Conservation (phyloP, 37 sponge, comb jelly and placozoan genomes). For the Theonella swinhoei region DNA sequence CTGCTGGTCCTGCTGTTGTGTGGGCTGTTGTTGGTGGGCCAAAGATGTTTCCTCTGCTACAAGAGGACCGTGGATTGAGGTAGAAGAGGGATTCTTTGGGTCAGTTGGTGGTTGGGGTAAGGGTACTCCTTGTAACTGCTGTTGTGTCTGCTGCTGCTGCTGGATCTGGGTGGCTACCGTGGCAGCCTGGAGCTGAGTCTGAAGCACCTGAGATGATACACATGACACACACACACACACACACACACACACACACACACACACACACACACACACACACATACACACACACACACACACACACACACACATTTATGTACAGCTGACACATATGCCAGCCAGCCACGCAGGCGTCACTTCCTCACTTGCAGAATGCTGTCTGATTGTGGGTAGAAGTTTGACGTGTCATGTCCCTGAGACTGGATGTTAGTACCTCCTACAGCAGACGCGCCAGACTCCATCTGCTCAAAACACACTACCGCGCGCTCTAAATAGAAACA, state of each 20-base stretch:
- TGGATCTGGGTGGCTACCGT: not conserved
- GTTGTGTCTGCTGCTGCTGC: not conserved
- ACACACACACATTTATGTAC: no score
- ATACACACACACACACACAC: no score
- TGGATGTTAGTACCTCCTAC: not conserved
- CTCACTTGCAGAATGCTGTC: not conserved
- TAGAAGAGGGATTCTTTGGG: not conserved
- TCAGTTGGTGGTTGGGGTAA: not conserved
- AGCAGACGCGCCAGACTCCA: not conserved
- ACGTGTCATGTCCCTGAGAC: not conserved
- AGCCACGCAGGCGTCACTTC: no score
- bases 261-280: no score
- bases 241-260: no score
- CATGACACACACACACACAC: no score
- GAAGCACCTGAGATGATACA: not conserved
- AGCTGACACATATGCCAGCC: no score
- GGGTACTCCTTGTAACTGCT: not conserved
- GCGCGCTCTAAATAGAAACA: not conserved
- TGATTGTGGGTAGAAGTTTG: not conserved
- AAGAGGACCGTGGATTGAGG: not conserved
- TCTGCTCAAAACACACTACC: not conserved
- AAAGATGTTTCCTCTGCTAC: not conserved
- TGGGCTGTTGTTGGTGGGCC: not conserved
- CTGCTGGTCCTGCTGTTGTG: not conserved
- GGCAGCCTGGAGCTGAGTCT: not conserved